Evolutionary conservation across 2,888 invertebrate species (phyloP), one percentile per base, ranked within the genome.

Genomic region (Cheilosia scutellata): DNA sequence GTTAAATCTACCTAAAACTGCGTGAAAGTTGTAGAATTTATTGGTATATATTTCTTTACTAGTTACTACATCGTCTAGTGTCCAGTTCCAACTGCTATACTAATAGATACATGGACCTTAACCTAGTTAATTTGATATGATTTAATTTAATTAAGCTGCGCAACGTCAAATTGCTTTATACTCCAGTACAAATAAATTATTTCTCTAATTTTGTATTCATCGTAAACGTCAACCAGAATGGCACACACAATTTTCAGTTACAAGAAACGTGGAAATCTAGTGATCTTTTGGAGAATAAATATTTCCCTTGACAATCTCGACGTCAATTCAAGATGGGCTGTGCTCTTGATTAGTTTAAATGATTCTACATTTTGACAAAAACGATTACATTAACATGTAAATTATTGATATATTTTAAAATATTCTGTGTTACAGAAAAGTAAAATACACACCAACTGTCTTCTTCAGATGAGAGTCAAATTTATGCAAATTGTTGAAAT

Each of bases 261-360:
- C 13, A 16, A 16, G 44, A n/a, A 42, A n/a, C 42, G 11, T 42
- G n/a, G n/a, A 16, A 5, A 4, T 5, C 5, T 13, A 4, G 5
- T 4, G 42, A 42, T 44, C 44, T 5, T 44, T 47, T 5, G 44
- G 7, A 6, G n/a, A n/a, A 44, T 7, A 16, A 5, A 44, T 7
- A 16, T 6, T 44, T 44, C 44, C 16, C 6, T 16, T 44, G 5
- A 44, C 44, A 44, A 16, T 44, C 16, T 44, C 16, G 44, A 6
- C n/a, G 16, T 44, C 16, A n/a, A n/a, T 16, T 44, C 5, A 1
- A 44, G 5, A 4, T 16, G 44, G 16, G n/a, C 16, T 16, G n/a
- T 29, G n/a, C n/a, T 13, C 16, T 53, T 25, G 53, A 27, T 29
- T 53, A 53, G 27, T 29, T 53, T 29, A 53, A 53, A 53, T 29